Percentiles rank a stretch among this genome's conserved stretches.
These are phyloP conservation scores for Xenopus petersii DNA, from an alignment of 2,797 vertebrate genomes.

Conservation along the genomic window DNA sequence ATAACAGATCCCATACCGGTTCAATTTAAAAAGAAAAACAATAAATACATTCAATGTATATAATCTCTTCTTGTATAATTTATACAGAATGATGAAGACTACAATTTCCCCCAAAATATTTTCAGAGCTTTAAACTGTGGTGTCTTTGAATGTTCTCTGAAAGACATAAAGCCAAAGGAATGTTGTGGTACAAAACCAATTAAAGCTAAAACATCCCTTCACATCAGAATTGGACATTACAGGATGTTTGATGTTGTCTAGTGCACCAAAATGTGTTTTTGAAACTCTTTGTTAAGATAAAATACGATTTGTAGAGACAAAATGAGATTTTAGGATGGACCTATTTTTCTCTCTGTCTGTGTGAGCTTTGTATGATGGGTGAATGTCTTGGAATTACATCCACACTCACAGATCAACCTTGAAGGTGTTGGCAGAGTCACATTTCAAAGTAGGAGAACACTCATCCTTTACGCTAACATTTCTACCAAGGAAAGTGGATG, in stretches of 20 bases:
- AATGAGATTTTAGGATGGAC: constrained; percentile 13
- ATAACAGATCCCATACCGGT: no score
- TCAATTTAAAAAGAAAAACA: no score
- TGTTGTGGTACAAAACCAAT: not conserved
- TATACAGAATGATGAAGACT: no score
- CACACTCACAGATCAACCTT: constrained; percentile 37
- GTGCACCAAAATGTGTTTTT: constrained; percentile 1
- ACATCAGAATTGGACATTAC: not conserved
- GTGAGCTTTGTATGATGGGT: constrained; percentile 31
- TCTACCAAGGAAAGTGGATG: not conserved
- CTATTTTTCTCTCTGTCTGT: constrained; percentile 28
- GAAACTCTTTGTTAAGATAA: constrained; percentile 22
- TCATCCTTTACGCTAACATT: constrained; percentile 20
- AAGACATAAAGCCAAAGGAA: not conserved
- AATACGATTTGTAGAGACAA: constrained; percentile 39
- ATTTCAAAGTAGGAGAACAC: constrained; percentile 20
- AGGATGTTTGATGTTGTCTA: not conserved
- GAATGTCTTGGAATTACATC: constrained; percentile 34
- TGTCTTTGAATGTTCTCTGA: no score
- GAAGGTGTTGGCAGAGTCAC: constrained; percentile 24
- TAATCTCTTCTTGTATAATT: no score
- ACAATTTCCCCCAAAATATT: no score
- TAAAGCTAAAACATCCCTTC: constrained; percentile 10
- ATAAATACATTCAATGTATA: no score
- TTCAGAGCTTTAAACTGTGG: no score